Conservation (phyloP, 2,888 invertebrate species). For the Yponomeuta evonymella region DNA sequence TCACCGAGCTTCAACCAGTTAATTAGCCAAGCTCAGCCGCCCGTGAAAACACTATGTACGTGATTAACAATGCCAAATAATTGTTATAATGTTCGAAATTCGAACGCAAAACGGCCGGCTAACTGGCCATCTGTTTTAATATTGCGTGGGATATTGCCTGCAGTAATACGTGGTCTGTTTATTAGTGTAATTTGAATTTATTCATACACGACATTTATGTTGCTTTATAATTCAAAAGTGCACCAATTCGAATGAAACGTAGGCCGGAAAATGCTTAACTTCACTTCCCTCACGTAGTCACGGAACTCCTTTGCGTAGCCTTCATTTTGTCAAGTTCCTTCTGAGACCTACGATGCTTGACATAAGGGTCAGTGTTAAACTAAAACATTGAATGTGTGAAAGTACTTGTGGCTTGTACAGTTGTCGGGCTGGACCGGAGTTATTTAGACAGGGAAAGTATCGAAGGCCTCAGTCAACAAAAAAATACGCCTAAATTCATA, state of each 20-base stretch:
- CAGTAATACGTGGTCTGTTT: background rate
- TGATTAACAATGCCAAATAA: constrained; percentile 15
- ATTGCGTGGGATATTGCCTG: background rate
- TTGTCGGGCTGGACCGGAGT: background rate
- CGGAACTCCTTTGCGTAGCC: background rate
- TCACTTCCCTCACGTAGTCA: background rate
- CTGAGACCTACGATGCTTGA: background rate
- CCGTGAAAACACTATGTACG: constrained; percentile 9
- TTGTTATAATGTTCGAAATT: constrained; percentile 5
- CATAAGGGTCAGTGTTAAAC: background rate
- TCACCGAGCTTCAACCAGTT: constrained; percentile 13
- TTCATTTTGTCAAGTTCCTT: constrained; percentile 2
- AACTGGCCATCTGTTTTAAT: background rate
- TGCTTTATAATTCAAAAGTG: background rate
- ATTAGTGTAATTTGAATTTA: background rate
- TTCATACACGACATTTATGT: background rate
- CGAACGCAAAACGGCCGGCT: background rate
- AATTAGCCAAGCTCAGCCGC: constrained; percentile 20
- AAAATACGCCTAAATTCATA: background rate
- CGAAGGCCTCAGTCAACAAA: background rate
- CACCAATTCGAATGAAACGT: background rate
- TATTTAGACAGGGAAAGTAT: background rate
- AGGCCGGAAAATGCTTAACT: background rate
- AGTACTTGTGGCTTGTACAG: background rate
- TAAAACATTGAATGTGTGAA: background rate